Percentiles rank a stretch among this genome's conserved stretches.
Conservation (phyloP, 2,113 vertebrate species). For the Hucho hucho region DNA sequence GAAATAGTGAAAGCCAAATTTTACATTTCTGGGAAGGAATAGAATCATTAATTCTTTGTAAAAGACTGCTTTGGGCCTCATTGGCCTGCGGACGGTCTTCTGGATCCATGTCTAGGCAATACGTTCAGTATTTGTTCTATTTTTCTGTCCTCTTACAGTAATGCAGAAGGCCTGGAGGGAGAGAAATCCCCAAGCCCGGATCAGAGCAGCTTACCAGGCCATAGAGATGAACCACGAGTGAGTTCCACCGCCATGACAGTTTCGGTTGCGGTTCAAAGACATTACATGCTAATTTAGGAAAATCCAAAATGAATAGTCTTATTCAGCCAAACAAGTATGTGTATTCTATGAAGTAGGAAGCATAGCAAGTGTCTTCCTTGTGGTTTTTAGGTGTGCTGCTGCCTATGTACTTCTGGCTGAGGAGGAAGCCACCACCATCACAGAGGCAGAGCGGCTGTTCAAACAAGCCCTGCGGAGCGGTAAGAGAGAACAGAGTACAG, state of each 20-base stretch:
- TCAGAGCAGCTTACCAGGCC: conserved; percentile 94
- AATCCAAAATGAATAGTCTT: no score
- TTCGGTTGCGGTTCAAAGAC: neutral
- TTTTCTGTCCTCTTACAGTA: conserved; percentile 68
- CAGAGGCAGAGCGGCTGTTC: conserved; percentile 94
- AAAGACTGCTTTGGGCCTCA: neutral
- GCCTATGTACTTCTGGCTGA: conserved; percentile 95
- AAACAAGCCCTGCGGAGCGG: conserved; percentile 94
- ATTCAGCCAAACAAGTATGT: neutral
- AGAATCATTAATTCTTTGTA: neutral
- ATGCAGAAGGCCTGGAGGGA: conserved; percentile 99
- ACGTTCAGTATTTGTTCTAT: no score
- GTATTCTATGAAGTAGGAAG: neutral
- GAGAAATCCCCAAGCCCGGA: conserved; percentile 93
- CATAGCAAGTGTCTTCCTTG: neutral
- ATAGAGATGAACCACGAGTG: conserved; percentile 96
- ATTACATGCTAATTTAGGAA: no score
- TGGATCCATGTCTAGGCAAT: no score
- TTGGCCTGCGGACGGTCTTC: neutral
- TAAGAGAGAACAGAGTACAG: conserved; percentile 52
- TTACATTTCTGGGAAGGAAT: neutral
- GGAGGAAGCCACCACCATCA: conserved; percentile 96
- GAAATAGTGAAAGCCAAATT: neutral
- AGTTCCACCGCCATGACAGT: conserved; percentile 60
- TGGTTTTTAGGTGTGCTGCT: conserved; percentile 84